Evolutionary conservation across 2,113 vertebrate genomes (phyloP).

Genomic region (Myrmophylax atrothorax): DNA sequence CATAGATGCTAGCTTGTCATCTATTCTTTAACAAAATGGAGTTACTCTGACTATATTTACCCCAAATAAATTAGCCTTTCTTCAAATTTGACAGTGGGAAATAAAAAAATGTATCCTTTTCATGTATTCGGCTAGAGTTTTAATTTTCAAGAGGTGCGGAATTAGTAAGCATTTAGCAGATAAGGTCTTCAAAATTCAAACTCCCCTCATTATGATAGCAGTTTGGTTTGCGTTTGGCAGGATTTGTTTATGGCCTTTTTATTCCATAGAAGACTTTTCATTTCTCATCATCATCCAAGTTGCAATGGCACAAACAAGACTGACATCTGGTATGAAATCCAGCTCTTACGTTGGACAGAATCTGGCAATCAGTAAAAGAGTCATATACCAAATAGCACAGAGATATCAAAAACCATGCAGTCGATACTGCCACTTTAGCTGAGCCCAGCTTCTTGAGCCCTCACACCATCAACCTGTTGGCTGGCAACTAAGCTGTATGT

Average conservation of each 20-base stretch:
- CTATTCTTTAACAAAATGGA: neutral
- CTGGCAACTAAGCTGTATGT: neutral
- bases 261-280: neutral
- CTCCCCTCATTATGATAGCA: neutral
- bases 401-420: rapidly evolving
- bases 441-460: neutral
- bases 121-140: neutral
- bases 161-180: neutral
- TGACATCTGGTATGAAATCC: neutral
- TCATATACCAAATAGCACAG: neutral
- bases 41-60: neutral
- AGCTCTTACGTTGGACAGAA: neutral
- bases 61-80: neutral
- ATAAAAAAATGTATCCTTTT: neutral
- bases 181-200: neutral
- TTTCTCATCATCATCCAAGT: neutral
- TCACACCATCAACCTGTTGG: neutral
- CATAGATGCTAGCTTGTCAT: neutral
- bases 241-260: neutral
- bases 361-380: neutral
- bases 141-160: neutral
- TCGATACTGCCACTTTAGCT: rapidly evolving
- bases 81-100: neutral
- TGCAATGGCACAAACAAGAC: neutral
- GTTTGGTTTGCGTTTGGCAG: neutral